phyloP scores from a whole-genome alignment of 2,888 invertebrate species.

The Plebejus anna region DNA sequence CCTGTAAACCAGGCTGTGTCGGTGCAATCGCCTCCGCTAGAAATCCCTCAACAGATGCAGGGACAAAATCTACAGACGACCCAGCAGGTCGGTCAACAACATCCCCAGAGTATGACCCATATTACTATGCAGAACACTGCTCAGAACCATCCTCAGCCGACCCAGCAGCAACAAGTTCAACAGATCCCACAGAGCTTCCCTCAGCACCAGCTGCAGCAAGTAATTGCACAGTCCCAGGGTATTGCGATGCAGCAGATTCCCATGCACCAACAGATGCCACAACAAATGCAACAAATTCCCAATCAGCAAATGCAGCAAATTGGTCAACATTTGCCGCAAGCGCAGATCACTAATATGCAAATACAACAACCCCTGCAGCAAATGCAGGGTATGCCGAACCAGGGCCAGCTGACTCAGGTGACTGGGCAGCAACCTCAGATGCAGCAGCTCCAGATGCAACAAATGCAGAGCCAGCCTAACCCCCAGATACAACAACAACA shows the following conservation, averaged over 20 bases:
- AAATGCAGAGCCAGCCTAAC: slow-evolving; percentile 71
- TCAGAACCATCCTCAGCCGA: slow-evolving; percentile 60
- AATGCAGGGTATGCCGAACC: slow-evolving; percentile 72
- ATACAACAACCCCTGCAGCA: slow-evolving; percentile 76
- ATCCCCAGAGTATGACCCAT: slow-evolving; percentile 77
- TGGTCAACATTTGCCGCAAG: slow-evolving; percentile 69
- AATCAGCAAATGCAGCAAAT: slow-evolving; percentile 78
- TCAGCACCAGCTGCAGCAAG: slow-evolving; percentile 76
- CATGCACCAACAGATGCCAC: slow-evolving; percentile 76
- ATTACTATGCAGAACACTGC: slow-evolving; percentile 70
- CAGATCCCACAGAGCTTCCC: slow-evolving; percentile 78
- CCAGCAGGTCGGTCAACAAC: slow-evolving; percentile 71
- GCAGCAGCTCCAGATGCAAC: slow-evolving; percentile 77
- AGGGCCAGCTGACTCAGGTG: slow-evolving; percentile 71
- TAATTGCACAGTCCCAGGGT: slow-evolving; percentile 72
- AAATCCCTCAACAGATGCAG: slow-evolving; percentile 75
- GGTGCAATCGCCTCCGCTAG: slow-evolving; percentile 75
- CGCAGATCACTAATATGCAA: slow-evolving; percentile 72
- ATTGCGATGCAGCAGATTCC: slow-evolving; percentile 77
- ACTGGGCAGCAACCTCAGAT: slow-evolving; percentile 71
- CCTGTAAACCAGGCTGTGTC: slow-evolving; percentile 69
- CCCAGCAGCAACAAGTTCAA: slow-evolving; percentile 72
- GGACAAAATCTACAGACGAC: slow-evolving; percentile 64
- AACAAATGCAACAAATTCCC: slow-evolving; percentile 76
- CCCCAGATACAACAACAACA: slow-evolving; percentile 53